Base-by-base conservation (phyloP, 1,140 invertebrate genomes). In the Camponotus vicinus region DNA sequence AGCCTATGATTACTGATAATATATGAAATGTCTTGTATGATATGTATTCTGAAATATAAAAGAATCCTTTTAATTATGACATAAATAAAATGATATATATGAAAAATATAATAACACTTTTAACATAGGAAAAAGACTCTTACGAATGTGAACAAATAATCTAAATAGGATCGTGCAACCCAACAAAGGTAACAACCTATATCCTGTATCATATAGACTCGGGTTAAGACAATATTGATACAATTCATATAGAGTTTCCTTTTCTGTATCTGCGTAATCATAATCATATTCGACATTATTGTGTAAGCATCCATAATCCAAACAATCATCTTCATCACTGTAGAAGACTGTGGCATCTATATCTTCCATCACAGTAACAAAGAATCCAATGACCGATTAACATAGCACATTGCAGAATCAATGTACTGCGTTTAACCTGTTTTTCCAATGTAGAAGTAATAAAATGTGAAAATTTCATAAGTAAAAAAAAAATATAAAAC, bases 151-250 rank as follows among this genome's bases (percentile, higher is more conserved):
- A 78, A 91, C 88, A 37, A 92, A 76, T 21, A 94, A 57, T 85
- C 93, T 93, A 88, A 94, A 95, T 57, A 92, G 40, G 40, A 93
- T 79, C 7, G 91, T 86, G 32, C 91, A 83, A 11, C 93, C 59
- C 21, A 94, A 75, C 27, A 95, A 70, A 40, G 94, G 94, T 0
- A 93, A 2, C 7, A 95, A 78, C 83, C 94, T 93, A 52, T 85
- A 79, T n/a, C 90, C 69, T 9, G 93, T 94, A 34, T 92, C 92
- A 13, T 89, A 87, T 40, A 95, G 42, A 64, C 93, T 94, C 11
- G 94, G 93, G 11, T 49, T 80, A 15, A 95, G 86, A 78, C 94
- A 95, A 73, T 93, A 90, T 8, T 94, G 61, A 42, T 93, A 94
- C 4, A 95, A 59, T 69, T 95, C 92, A 1, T 73, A 4, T 18